phyloP scores from a whole-genome alignment of 2,888 invertebrate species.

The Agrotis puta region DNA sequence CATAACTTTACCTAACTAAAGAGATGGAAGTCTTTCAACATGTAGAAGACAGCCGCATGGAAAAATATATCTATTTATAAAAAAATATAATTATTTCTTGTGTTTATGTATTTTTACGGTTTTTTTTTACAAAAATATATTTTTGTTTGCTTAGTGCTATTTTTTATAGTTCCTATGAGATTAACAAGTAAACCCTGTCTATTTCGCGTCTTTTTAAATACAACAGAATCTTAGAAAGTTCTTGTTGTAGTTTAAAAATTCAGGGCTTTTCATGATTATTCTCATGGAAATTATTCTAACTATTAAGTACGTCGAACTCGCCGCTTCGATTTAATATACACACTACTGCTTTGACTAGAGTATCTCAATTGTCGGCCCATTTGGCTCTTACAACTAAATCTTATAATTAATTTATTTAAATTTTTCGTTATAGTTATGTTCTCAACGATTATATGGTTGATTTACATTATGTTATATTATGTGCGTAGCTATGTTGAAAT shows the following conservation, averaged over 20 bases:
- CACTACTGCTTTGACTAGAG: conserved; percentile 76
- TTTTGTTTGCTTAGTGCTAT: conserved; percentile 19
- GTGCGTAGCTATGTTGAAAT: conserved; percentile 1
- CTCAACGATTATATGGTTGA: not conserved
- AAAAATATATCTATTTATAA: conserved; percentile 63
- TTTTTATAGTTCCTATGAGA: conserved; percentile 31
- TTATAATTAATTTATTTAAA: too few species aligned
- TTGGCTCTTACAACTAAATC: conserved; percentile 19
- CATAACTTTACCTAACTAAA: conserved; percentile 2
- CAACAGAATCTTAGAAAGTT: not conserved
- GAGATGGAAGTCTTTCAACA: conserved; percentile 41
- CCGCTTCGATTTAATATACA: conserved; percentile 69
- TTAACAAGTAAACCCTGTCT: conserved; percentile 27
- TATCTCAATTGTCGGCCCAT: conserved; percentile 55
- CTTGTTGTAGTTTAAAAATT: not conserved
- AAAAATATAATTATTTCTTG: conserved; percentile 59
- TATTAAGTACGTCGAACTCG: conserved; percentile 8
- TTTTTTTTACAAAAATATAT: conserved; percentile 73
- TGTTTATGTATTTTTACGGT: conserved; percentile 51
- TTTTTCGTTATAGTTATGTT: too few species aligned
- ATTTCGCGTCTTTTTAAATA: conserved; percentile 12
- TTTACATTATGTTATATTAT: conserved; percentile 1
- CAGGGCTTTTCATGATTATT: conserved; percentile 31
- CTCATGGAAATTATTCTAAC: conserved; percentile 34
- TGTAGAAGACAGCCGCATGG: conserved; percentile 21